A percentile compares a stretch with the other conserved stretches of the same genome.
Conservation (phyloP, 1,140 invertebrate species). For the Ladona fulva region DNA sequence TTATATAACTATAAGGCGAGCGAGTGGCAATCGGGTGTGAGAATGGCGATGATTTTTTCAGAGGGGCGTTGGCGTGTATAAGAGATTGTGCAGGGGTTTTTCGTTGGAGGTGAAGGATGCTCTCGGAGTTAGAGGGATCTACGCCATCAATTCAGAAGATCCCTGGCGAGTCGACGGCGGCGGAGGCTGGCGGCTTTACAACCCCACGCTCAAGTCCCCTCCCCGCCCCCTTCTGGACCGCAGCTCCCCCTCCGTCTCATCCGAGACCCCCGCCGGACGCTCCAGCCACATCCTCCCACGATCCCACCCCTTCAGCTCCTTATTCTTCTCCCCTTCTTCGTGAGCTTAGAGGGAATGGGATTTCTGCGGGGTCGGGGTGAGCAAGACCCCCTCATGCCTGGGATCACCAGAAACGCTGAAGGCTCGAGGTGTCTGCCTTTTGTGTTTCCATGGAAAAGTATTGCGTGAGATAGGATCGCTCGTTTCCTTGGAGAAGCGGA, state of each 20-base stretch:
- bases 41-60: too few species aligned
- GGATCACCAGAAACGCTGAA: too few species aligned
- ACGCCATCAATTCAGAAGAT: slow-evolving; percentile 5
- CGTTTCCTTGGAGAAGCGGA: too few species aligned
- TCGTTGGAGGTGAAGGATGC: background rate
- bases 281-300: background rate
- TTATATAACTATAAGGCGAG: too few species aligned
- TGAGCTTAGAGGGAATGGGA: background rate
- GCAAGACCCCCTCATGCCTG: too few species aligned
- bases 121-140: background rate
- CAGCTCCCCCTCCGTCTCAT: background rate
- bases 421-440: too few species aligned
- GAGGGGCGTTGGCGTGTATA: too few species aligned
- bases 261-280: background rate
- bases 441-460: too few species aligned
- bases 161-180: background rate
- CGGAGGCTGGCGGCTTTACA: background rate
- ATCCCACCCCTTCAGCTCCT: background rate
- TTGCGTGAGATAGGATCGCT: too few species aligned
- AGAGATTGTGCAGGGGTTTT: too few species aligned
- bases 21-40: too few species aligned
- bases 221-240: background rate
- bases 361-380: too few species aligned
- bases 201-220: background rate
- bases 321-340: background rate